Percentiles rank a stretch among this genome's conserved stretches.
Conservation (phyloP, 2,113 vertebrate species). For the Oreochromis tanganicae region DNA sequence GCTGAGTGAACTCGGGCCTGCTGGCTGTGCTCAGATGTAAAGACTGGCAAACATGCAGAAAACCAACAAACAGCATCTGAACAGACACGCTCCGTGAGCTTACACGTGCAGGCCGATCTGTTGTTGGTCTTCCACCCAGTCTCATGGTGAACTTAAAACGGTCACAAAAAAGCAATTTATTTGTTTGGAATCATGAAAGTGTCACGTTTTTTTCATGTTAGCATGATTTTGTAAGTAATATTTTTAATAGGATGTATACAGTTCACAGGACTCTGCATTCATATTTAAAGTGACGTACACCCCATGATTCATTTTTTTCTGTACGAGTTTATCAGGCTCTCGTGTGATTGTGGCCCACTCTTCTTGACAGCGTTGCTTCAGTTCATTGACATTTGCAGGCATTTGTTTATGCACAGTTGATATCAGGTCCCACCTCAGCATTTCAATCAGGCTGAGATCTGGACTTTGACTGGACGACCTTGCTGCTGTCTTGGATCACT, state of each 20-base stretch:
- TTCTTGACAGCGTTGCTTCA: not conserved
- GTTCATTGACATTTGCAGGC: not conserved
- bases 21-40: not conserved
- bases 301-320: not conserved
- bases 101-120: not conserved
- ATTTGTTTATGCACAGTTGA: not conserved
- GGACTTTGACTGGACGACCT: not conserved
- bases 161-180: not conserved
- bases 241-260: not conserved
- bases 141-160: not conserved
- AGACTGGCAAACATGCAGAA: not conserved
- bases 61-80: not conserved
- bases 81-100: not conserved
- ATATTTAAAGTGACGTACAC: not conserved
- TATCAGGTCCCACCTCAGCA: not conserved
- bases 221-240: not conserved
- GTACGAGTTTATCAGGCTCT: accelerated
- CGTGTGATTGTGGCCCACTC: accelerated
- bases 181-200: not conserved
- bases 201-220: not conserved
- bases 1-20: not conserved
- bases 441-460: not conserved
- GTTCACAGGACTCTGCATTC: not conserved
- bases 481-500: not conserved
- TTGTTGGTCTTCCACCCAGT: not conserved